Percentiles rank a stretch among this genome's conserved stretches.
Evolutionary conservation across 2,113 vertebrate species (phyloP).

Genomic region (Chamaea fasciata): DNA sequence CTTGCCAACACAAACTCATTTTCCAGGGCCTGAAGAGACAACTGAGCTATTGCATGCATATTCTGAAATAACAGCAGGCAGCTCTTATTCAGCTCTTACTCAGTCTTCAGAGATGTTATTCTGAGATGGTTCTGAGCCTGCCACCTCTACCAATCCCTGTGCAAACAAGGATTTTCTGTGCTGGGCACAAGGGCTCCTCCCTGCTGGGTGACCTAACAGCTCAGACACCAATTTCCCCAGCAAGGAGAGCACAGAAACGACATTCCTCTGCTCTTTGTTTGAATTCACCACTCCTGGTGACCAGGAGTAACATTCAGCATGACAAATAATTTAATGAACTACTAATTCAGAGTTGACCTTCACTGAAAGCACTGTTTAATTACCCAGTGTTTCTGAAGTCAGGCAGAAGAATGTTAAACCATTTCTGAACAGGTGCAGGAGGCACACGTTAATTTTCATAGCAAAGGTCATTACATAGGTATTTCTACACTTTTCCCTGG

Average conservation of each 20-base stretch:
- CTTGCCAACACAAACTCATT: not conserved
- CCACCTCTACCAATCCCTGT: not conserved
- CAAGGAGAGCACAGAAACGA: not conserved
- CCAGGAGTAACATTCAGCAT: slow-evolving; percentile 9
- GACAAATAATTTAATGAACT: slow-evolving; percentile 50
- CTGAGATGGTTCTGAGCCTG: not conserved
- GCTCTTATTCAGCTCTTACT: too few relatives aligned
- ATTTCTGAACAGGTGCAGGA: slow-evolving; percentile 12
- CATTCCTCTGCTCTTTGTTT: not conserved
- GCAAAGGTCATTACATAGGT: slow-evolving; percentile 13
- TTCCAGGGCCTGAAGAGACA: not conserved
- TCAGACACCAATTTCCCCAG: not conserved
- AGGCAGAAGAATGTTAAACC: slow-evolving; percentile 5
- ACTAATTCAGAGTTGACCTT: slow-evolving; percentile 31
- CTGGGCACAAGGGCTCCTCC: not conserved
- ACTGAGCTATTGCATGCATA: not conserved
- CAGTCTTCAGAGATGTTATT: too few relatives aligned
- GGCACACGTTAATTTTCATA: slow-evolving; percentile 8
- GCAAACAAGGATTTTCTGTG: not conserved
- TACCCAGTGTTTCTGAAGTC: slow-evolving; percentile 28
- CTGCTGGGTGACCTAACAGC: not conserved
- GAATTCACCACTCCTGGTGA: not conserved
- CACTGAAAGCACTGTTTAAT: slow-evolving; percentile 37
- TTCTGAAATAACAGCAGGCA: not conserved
- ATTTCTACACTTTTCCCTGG: not conserved